A percentile compares a stretch with the other conserved stretches of the same genome.
phyloP scores from a whole-genome alignment of 1,140 invertebrate species.

The Tachypleus tridentatus region DNA sequence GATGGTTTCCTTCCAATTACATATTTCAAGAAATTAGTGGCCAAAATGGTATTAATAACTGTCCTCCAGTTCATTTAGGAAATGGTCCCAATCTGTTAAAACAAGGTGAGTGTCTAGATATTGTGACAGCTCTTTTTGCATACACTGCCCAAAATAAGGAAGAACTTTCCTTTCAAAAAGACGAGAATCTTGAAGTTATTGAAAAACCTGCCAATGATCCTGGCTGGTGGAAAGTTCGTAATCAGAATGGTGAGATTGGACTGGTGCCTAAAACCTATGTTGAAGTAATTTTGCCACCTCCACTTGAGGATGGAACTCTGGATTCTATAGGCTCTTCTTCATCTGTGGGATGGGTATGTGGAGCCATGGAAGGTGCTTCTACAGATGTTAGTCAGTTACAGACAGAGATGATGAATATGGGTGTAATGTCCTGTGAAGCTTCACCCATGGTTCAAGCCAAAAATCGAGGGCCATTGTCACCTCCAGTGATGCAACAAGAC shows the following conservation, averaged over 20 bases:
- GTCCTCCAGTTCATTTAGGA: slow-evolving; percentile 60
- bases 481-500: slow-evolving; percentile 31
- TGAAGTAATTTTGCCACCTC: slow-evolving; percentile 41
- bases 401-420: slow-evolving; percentile 10
- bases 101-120: slow-evolving; percentile 43
- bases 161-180: slow-evolving; percentile 93
- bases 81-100: slow-evolving; percentile 32
- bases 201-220: slow-evolving; percentile 91
- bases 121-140: slow-evolving; percentile 85
- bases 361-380: no score
- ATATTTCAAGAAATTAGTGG: slow-evolving; percentile 64
- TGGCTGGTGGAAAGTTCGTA: slow-evolving; percentile 94
- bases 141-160: slow-evolving; percentile 92
- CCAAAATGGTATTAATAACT: slow-evolving; percentile 64
- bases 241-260: slow-evolving; percentile 75
- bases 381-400: neutral
- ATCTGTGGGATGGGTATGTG: no score
- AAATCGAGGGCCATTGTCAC: slow-evolving; percentile 5
- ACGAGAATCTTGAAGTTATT: slow-evolving; percentile 84
- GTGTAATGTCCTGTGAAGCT: slow-evolving; percentile 10
- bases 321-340: slow-evolving; percentile 17
- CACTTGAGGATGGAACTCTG: slow-evolving; percentile 7
- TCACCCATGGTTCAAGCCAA: slow-evolving; percentile 14
- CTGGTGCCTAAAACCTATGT: slow-evolving; percentile 95
- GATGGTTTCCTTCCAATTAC: slow-evolving; percentile 98